Evolutionary conservation across 2,797 vertebrate species (phyloP).

Genomic region (Etheostoma nigrum): DNA sequence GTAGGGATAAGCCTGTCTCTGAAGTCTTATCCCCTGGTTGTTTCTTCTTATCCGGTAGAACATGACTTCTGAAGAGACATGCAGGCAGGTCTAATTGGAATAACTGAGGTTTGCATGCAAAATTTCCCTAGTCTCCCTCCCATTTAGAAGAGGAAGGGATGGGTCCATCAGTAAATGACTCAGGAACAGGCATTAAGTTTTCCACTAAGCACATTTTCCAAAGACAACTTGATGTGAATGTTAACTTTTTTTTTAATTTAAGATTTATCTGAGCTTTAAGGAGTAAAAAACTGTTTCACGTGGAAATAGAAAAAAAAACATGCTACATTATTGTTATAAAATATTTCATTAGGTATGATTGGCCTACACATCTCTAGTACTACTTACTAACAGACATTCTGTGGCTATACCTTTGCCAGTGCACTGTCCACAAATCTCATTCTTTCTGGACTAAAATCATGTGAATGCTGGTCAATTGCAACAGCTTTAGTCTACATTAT

Average conservation of each 20-base stretch:
- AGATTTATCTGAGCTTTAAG: neutral
- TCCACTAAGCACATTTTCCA: slow-evolving; percentile 61
- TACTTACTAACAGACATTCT: slow-evolving; percentile 65
- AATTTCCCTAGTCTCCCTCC: slow-evolving; percentile 58
- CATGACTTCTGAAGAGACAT: slow-evolving; percentile 57
- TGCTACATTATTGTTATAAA: slow-evolving; percentile 6
- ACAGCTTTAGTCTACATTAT: slow-evolving; percentile 56
- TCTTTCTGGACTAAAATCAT: slow-evolving; percentile 29
- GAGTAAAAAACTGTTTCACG: neutral
- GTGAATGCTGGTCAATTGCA: slow-evolving; percentile 31
- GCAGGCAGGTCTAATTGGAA: slow-evolving; percentile 64
- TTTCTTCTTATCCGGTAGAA: slow-evolving; percentile 55
- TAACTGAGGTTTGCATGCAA: slow-evolving; percentile 58
- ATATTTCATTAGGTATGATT: slow-evolving; percentile 29
- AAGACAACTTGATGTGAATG: slow-evolving; percentile 37
- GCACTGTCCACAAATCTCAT: slow-evolving; percentile 35
- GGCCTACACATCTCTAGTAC: slow-evolving; percentile 25
- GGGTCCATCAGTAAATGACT: slow-evolving; percentile 70
- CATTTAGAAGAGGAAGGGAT: slow-evolving; percentile 68
- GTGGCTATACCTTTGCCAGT: slow-evolving; percentile 46
- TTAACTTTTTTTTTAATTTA: slow-evolving; percentile 22
- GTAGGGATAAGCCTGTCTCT: slow-evolving; percentile 59
- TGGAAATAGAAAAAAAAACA: neutral
- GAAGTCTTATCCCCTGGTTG: slow-evolving; percentile 61
- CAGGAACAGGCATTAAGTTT: slow-evolving; percentile 69